Evolutionary conservation across 35 echinoderm and acorn worm species (phyloP).

Genomic region (Ophioderma brevispina): DNA sequence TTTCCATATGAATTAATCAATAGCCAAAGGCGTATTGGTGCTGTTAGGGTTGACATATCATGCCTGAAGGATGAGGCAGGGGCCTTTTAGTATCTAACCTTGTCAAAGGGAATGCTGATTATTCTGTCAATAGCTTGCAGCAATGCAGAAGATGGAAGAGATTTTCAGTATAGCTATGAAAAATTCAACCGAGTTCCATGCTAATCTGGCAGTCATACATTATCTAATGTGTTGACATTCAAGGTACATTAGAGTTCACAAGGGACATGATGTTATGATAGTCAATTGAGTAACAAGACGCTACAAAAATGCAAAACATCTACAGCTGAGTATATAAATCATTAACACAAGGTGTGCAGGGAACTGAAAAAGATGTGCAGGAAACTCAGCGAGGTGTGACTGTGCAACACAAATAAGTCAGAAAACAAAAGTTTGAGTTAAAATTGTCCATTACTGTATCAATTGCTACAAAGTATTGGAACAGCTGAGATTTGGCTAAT

Average conservation of each 20-base stretch:
- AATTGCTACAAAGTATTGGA: no score
- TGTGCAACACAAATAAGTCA: no score
- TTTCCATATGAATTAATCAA: not conserved
- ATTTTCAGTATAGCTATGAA: constrained; percentile 60
- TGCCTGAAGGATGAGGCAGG: constrained; percentile 56
- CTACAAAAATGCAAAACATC: constrained; percentile 49
- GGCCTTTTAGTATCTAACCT: constrained; percentile 38
- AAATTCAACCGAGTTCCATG: constrained; percentile 68
- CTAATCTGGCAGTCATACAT: constrained; percentile 41
- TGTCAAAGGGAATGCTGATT: constrained; percentile 57
- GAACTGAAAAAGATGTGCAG: no score
- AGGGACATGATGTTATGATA: constrained; percentile 13
- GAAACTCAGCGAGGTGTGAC: no score
- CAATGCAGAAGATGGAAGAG: constrained; percentile 71
- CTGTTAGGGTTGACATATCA: constrained; percentile 49
- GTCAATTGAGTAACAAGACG: constrained; percentile 29
- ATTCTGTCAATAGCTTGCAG: constrained; percentile 61
- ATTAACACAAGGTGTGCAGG: no score
- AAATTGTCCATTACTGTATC: no score
- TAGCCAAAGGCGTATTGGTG: not conserved
- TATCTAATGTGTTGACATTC: constrained; percentile 43
- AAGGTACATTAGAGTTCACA: constrained; percentile 34
- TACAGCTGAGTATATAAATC: not conserved
- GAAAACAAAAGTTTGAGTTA: no score
- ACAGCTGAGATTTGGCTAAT: no score